Conservation (phyloP, 1,140 invertebrate genomes). For the Nixonia krombeini region DNA sequence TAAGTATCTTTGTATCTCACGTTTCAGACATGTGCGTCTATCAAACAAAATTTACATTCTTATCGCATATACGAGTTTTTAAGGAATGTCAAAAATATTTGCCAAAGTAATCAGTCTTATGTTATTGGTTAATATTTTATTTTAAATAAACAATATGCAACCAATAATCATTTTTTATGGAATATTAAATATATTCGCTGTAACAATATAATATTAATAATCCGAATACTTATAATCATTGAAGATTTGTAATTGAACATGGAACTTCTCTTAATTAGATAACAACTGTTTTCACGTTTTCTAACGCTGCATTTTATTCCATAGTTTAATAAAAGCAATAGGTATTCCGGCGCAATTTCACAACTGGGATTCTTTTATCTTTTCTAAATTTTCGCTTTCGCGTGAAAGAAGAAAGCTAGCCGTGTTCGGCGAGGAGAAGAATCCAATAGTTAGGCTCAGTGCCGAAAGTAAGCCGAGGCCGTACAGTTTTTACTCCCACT, state of each 20-base stretch:
- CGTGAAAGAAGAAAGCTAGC: conserved; percentile 34
- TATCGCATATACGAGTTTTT: neutral
- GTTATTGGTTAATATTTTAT: neutral
- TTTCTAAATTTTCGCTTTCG: conserved; percentile 18
- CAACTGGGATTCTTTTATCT: too few relatives aligned
- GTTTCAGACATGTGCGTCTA: too few relatives aligned
- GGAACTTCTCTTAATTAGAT: too few relatives aligned
- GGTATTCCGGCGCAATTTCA: too few relatives aligned
- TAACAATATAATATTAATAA: conserved; percentile 11
- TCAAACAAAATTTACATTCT: neutral
- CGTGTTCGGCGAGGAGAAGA: conserved; percentile 21
- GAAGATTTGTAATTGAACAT: too few relatives aligned
- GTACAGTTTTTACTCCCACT: conserved; percentile 51
- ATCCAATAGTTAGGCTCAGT: conserved; percentile 44
- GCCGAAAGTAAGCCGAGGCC: conserved; percentile 57
- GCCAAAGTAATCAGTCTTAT: neutral
- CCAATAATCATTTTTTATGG: conserved; percentile 7
- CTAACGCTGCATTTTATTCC: too few relatives aligned
- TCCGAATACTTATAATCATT: neutral
- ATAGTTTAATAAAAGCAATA: too few relatives aligned
- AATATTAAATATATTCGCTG: neutral
- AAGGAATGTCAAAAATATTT: neutral
- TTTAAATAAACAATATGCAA: neutral
- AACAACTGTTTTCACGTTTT: too few relatives aligned
- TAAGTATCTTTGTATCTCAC: too few relatives aligned